Evolutionary conservation across 2,888 invertebrate species (phyloP).

Genomic region (Oscheius sp.): DNA sequence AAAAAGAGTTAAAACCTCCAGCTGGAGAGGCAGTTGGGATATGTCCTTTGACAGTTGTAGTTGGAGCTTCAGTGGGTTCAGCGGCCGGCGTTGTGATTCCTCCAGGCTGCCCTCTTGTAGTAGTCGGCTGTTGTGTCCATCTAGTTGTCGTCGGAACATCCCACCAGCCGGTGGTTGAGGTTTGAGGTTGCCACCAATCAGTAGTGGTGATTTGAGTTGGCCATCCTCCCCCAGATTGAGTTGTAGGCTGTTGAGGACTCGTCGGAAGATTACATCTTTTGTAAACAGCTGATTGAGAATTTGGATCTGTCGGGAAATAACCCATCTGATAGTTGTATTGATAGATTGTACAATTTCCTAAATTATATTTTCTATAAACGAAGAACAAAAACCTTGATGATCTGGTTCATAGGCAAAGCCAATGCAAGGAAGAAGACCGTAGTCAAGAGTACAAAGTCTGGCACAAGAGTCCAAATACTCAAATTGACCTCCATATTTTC

Average conservation of each 20-base stretch:
- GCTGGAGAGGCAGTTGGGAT: no score
- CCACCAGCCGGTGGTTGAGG: no score
- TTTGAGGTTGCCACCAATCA: background rate
- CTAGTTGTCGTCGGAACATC: background rate
- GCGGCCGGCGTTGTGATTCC: background rate
- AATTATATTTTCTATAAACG: background rate
- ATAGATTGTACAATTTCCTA: slow-evolving; percentile 30
- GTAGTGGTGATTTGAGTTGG: background rate
- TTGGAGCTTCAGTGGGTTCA: no score
- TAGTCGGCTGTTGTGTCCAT: background rate
- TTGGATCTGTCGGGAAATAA: background rate
- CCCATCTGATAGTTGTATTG: slow-evolving; percentile 30
- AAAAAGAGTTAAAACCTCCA: no score
- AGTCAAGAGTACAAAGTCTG: slow-evolving; percentile 20
- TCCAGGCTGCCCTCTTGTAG: background rate
- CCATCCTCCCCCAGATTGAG: background rate
- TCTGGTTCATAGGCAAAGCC: slow-evolving; percentile 28
- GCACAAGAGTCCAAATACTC: slow-evolving; percentile 21
- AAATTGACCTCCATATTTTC: slow-evolving; percentile 32
- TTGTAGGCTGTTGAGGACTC: background rate
- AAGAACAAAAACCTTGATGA: background rate
- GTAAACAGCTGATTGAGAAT: background rate
- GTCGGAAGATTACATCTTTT: slow-evolving; percentile 1
- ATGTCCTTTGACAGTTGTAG: no score
- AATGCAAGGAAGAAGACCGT: slow-evolving; percentile 24